A percentile compares a stretch with the other conserved stretches of the same genome.
Evolutionary conservation across 1,140 invertebrate species (phyloP).

Genomic region (Marisa cornuarietis): DNA sequence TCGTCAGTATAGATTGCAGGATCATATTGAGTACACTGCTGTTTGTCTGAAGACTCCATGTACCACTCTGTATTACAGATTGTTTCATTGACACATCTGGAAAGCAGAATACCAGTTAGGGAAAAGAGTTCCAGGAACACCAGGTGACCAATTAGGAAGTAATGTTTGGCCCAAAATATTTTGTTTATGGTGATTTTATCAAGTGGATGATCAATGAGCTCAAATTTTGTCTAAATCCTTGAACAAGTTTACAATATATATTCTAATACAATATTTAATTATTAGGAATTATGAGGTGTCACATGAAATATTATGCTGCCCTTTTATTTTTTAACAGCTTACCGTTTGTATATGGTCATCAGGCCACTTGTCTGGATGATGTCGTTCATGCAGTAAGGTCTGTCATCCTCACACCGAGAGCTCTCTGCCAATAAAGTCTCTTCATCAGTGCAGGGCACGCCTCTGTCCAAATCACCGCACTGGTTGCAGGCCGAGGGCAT

Average conservation of each 20-base stretch:
- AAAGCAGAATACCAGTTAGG: not conserved
- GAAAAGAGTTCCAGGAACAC: no score
- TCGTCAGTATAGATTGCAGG: not conserved
- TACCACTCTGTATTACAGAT: slow-evolving; percentile 11
- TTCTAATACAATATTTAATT: no score
- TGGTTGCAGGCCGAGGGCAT: not conserved
- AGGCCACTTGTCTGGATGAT: not conserved
- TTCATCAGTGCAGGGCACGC: not conserved
- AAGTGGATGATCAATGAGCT: no score
- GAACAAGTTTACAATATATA: no score
- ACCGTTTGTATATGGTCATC: not conserved
- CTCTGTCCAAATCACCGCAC: not conserved
- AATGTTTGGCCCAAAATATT: no score
- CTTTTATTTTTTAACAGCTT: no score
- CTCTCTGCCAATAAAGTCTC: not conserved
- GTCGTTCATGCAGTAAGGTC: slow-evolving; percentile 9
- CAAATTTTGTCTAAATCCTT: no score
- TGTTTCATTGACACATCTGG: slow-evolving; percentile 8
- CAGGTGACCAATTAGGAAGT: no score
- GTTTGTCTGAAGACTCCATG: not conserved
- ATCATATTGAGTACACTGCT: not conserved
- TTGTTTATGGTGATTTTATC: no score
- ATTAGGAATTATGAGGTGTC: no score
- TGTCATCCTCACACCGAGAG: not conserved
- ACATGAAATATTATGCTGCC: no score